These are phyloP conservation scores for Esperia sulphurella DNA, from an alignment of 2,888 invertebrate species.

Conservation along the genomic window DNA sequence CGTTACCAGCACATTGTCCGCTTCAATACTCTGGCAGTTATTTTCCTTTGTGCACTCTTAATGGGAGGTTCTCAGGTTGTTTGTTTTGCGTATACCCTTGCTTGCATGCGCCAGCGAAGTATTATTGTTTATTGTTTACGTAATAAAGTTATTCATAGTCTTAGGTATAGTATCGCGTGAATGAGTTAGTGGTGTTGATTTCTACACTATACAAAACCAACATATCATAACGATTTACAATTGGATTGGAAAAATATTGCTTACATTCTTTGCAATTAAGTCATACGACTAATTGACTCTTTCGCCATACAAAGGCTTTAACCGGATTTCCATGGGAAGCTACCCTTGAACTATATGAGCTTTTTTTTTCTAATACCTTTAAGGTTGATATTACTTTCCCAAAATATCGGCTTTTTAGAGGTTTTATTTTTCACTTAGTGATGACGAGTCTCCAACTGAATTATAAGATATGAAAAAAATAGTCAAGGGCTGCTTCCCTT, in stretches of 20 bases:
- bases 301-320: too few species aligned
- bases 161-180: constrained; percentile 1
- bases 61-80: constrained; percentile 57
- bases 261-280: too few species aligned
- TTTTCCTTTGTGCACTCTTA: constrained; percentile 64
- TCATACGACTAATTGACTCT: too few species aligned
- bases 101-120: constrained; percentile 34
- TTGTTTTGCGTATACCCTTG: constrained; percentile 49
- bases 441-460: too few species aligned
- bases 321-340: too few species aligned
- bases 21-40: constrained; percentile 58
- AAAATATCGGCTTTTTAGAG: too few species aligned
- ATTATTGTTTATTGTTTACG: constrained; percentile 42
- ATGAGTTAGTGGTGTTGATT: neutral
- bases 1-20: constrained; percentile 71
- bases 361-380: too few species aligned
- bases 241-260: neutral
- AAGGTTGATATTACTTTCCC: too few species aligned
- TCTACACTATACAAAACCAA: neutral
- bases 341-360: too few species aligned
- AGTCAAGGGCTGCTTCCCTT: too few species aligned
- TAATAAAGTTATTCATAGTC: constrained; percentile 18
- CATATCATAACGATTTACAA: neutral
- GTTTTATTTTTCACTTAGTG: too few species aligned
- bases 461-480: too few species aligned